These are phyloP conservation scores for Xenopus laevis DNA, from an alignment of 2,113 vertebrate species.

Conservation along the genomic window DNA sequence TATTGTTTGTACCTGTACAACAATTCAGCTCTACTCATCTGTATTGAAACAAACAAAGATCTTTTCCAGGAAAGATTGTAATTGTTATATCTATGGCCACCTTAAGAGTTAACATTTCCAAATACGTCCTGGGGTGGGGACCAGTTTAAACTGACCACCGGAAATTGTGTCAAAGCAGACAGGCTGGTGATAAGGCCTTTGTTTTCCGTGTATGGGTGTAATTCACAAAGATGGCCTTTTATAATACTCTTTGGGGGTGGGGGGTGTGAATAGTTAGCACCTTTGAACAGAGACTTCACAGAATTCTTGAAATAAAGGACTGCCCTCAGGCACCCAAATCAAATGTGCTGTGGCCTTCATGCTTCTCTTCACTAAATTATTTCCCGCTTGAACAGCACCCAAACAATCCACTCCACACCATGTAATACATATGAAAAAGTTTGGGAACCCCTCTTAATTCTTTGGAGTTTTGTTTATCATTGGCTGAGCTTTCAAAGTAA, in stretches of 20 bases:
- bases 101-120: conserved; percentile 26
- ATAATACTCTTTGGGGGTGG: conserved; percentile 26
- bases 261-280: conserved; percentile 18
- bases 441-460: too few species aligned
- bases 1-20: too few species aligned
- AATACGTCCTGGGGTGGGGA: conserved; percentile 53
- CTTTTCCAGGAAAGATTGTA: too few species aligned
- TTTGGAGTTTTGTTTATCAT: too few species aligned
- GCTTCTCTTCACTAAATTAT: too few species aligned
- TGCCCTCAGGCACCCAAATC: conserved; percentile 4
- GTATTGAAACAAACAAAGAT: too few species aligned
- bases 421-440: too few species aligned
- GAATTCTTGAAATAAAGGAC: conserved; percentile 11
- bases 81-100: too few species aligned
- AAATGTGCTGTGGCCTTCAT: background rate
- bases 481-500: too few species aligned
- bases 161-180: conserved; percentile 63
- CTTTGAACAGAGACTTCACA: conserved; percentile 29
- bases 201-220: conserved; percentile 50
- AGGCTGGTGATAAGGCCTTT: conserved; percentile 62
- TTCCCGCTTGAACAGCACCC: too few species aligned
- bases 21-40: too few species aligned
- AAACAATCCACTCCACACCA: too few species aligned
- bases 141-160: conserved; percentile 65
- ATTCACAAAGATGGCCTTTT: conserved; percentile 30